Evolutionary conservation across 2,797 vertebrate genomes (phyloP), one percentile per base, ranked within the genome.

Genomic region (Mus caroli): DNA sequence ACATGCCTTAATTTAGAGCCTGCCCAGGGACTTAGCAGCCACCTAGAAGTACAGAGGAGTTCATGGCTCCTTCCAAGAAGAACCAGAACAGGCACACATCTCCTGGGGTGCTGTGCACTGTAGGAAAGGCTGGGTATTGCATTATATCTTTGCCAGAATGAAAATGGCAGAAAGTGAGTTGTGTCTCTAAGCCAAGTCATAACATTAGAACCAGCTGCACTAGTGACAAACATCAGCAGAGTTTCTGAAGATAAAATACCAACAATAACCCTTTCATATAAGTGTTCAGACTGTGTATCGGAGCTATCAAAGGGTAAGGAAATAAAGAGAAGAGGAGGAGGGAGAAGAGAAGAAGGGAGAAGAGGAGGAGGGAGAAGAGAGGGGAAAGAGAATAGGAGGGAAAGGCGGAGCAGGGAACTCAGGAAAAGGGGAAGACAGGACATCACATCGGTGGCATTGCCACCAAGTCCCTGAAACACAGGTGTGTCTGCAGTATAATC

Each of bases 211-310:
- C 64, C 0, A 79, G 67, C 34, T 26, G 34, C 86, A 91, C 9
- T 71, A 5, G 50, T n/a, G 58, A 91, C 92, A 93, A 95, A 79
- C 69, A 88, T 1, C 85, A 93, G 43, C 24, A 97, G 92, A 58
- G 73, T 34, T 56, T 60, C 79, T 37, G 93, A 58, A 92, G 58
- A 85, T 76, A 85, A 77, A 56, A 52, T 5, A 77, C 20, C 37
- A 73, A 40, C 64, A 89, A 73, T 24, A 96, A 54, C 71, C 50
- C 26, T 82, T 92, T 89, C 43, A 94, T 67, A 19, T 77, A 75
- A 83, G 56, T 34, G 19, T 54, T 88, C 40, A 78, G 31, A 80
- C 77, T 78, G 17, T 69, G 73, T 9, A 7, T 43, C 89, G 5
- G 46, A 83, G 46, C 85, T 52, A 40, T 79, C 88, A 86, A 87